Evolutionary conservation across 2,888 invertebrate species (phyloP).

Genomic region (Noctua janthina): DNA sequence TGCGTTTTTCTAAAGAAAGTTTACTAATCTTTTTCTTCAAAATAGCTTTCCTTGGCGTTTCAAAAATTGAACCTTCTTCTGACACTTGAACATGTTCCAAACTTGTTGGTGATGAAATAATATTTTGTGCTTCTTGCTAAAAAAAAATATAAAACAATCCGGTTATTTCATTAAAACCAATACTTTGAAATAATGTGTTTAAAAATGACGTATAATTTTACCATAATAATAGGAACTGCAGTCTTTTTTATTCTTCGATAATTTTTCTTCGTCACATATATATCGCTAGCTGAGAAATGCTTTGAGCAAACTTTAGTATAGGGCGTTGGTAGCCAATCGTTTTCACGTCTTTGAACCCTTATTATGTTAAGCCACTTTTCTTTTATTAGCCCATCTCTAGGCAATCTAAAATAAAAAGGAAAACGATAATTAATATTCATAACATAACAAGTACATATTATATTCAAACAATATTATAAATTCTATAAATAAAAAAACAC

Average conservation of each 20-base stretch:
- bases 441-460: background rate
- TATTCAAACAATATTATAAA: background rate
- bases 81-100: too few species aligned
- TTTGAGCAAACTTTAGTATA: too few species aligned
- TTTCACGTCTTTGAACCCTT: constrained; percentile 21
- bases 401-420: constrained; percentile 13
- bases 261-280: too few species aligned
- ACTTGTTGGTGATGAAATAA: too few species aligned
- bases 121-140: too few species aligned
- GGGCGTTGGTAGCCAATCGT: background rate
- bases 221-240: constrained; percentile 14
- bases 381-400: constrained; percentile 20
- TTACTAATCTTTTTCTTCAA: too few species aligned
- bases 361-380: constrained; percentile 29
- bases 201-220: constrained; percentile 19
- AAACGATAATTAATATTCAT: background rate
- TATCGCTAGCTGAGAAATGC: too few species aligned
- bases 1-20: too few species aligned
- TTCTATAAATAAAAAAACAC: background rate
- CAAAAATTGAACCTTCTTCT: too few species aligned
- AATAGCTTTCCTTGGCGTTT: too few species aligned
- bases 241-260: too few species aligned
- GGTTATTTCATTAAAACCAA: background rate
- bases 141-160: too few species aligned
- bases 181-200: constrained; percentile 16